Evolutionary conservation across 2,113 vertebrate genomes (phyloP).

Genomic region (Sander lucioperca): DNA sequence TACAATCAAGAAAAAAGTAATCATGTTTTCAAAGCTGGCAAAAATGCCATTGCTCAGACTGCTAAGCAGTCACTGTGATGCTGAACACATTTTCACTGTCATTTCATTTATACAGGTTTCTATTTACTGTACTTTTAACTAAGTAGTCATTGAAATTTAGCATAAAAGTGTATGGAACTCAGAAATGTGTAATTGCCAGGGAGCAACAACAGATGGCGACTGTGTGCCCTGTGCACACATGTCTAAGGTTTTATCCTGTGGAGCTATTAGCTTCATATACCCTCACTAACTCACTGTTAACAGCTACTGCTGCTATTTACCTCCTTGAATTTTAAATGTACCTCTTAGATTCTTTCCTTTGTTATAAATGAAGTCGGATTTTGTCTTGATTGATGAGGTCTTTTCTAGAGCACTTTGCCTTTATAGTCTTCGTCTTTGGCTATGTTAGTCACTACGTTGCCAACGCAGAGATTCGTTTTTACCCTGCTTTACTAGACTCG

Average conservation of each 20-base stretch:
- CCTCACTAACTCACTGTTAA: not conserved
- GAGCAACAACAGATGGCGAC: slow-evolving; percentile 29
- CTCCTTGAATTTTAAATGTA: not conserved
- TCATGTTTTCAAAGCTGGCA: not conserved
- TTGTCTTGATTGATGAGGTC: slow-evolving; percentile 15
- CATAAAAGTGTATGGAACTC: not conserved
- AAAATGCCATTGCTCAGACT: not conserved
- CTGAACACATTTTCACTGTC: not conserved
- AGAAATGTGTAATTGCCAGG: slow-evolving; percentile 22
- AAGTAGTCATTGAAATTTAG: not conserved
- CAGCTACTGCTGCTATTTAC: slow-evolving; percentile 29
- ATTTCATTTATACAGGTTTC: not conserved
- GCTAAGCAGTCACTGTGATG: not conserved
- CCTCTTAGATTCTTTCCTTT: not conserved
- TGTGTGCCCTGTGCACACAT: not conserved
- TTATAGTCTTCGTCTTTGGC: slow-evolving; percentile 31
- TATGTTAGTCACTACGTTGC: slow-evolving; percentile 24
- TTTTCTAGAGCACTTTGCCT: slow-evolving; percentile 44
- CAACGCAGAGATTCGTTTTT: slow-evolving; percentile 16
- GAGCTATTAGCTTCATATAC: slow-evolving; percentile 3
- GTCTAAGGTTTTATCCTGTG: not conserved
- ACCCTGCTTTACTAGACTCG: slow-evolving; percentile 16
- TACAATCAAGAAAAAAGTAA: not conserved
- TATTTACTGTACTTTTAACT: not conserved
- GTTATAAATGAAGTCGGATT: slow-evolving; percentile 32